These are phyloP conservation scores for Muscicapa comitata DNA, from an alignment of 2,797 vertebrate species.

Conservation along the genomic window DNA sequence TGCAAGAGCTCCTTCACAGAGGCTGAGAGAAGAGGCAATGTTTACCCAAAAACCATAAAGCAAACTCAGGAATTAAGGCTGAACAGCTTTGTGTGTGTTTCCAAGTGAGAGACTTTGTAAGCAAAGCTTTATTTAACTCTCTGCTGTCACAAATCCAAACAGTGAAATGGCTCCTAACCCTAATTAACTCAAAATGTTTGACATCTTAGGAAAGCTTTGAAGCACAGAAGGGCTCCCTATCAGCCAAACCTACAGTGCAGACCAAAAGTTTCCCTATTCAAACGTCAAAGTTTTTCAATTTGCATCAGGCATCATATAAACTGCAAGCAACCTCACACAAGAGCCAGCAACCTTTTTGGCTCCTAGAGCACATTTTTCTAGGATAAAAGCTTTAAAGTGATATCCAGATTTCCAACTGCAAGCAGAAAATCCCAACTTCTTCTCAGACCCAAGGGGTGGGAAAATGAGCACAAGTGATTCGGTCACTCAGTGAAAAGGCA, in stretches of 20 bases:
- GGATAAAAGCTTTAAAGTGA: background rate
- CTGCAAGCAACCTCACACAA: background rate
- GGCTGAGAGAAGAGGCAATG: background rate
- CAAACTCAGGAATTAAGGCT: slow-evolving; percentile 22
- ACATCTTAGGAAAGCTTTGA: slow-evolving; percentile 1
- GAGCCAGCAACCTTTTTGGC: background rate
- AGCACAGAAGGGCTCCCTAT: background rate
- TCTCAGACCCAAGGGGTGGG: background rate
- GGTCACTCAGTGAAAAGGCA: background rate
- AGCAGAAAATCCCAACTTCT: background rate
- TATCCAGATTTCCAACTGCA: background rate
- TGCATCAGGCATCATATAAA: background rate
- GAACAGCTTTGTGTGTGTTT: slow-evolving; percentile 14
- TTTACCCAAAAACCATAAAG: slow-evolving; percentile 7
- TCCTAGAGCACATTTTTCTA: background rate
- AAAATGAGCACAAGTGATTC: background rate
- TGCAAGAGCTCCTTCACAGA: background rate
- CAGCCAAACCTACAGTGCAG: background rate
- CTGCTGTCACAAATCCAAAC: slow-evolving; percentile 1
- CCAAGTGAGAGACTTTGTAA: slow-evolving; percentile 22
- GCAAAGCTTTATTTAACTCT: slow-evolving; percentile 51
- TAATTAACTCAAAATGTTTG: slow-evolving; percentile 53
- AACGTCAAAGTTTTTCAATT: background rate
- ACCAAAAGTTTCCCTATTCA: background rate
- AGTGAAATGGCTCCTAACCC: slow-evolving; percentile 13